phyloP scores from a whole-genome alignment of 2,113 vertebrate species.

The Chaenocephalus aceratus region DNA sequence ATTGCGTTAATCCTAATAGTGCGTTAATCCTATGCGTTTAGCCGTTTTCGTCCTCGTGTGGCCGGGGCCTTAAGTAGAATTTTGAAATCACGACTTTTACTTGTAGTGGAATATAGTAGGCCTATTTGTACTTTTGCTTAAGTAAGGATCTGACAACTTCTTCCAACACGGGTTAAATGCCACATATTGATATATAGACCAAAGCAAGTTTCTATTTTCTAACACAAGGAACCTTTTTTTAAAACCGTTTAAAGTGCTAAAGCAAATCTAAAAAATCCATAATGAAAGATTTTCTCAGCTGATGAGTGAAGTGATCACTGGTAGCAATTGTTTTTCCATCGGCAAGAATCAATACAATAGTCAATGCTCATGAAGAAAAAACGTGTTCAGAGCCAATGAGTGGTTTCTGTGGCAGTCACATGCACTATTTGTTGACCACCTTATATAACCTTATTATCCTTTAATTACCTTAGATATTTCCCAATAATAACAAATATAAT shows the following conservation, averaged over 20 bases:
- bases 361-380: slow-evolving; percentile 53
- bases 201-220: slow-evolving; percentile 1
- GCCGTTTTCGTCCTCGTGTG: too few relatives aligned
- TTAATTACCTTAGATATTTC: neutral
- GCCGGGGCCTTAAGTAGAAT: too few relatives aligned
- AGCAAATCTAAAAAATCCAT: neutral
- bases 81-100: neutral
- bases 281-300: neutral
- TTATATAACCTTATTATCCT: slow-evolving; percentile 23
- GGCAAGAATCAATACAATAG: slow-evolving; percentile 54
- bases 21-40: too few relatives aligned
- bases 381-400: slow-evolving; percentile 7
- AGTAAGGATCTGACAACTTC: neutral
- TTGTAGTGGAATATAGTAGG: too few relatives aligned
- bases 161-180: neutral
- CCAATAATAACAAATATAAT: neutral
- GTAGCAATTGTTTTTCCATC: slow-evolving; percentile 50
- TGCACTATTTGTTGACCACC: slow-evolving; percentile 21
- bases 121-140: neutral
- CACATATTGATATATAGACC: neutral
- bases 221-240: neutral
- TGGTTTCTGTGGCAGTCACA: slow-evolving; percentile 38
- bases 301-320: slow-evolving; percentile 33
- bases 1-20: too few relatives aligned
- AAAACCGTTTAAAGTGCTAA: neutral